phyloP scores from a whole-genome alignment of 2,113 vertebrate species.

The Atherinomorus stipes region DNA sequence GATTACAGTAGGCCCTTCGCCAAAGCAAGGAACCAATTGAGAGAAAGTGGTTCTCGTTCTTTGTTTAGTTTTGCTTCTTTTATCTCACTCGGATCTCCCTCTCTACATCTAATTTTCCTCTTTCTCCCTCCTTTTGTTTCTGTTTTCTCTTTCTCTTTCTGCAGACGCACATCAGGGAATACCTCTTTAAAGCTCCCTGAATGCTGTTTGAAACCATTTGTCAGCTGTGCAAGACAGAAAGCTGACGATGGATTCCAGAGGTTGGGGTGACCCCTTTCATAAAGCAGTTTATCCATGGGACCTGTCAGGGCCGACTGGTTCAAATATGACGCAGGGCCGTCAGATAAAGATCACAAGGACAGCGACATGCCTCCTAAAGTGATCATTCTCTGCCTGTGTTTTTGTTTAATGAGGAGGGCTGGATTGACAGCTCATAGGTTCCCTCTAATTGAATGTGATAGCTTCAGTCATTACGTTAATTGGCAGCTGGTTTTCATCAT shows the following conservation, averaged over 20 bases:
- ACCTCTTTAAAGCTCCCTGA: constrained; percentile 57
- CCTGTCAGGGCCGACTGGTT: constrained; percentile 65
- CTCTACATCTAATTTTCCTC: constrained; percentile 16
- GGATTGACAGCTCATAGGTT: constrained; percentile 67
- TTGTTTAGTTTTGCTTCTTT: constrained; percentile 65
- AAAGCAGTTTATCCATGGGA: constrained; percentile 70
- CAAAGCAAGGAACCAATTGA: constrained; percentile 56
- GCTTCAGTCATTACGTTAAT: constrained; percentile 80
- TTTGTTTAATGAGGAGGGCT: constrained; percentile 62
- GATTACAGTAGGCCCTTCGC: constrained; percentile 76
- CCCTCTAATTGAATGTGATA: constrained; percentile 78
- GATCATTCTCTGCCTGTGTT: constrained; percentile 68
- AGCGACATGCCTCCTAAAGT: constrained; percentile 70
- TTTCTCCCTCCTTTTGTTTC: constrained; percentile 4
- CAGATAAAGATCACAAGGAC: constrained; percentile 80
- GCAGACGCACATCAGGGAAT: constrained; percentile 56
- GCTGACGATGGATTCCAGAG: constrained; percentile 78
- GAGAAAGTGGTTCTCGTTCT: constrained; percentile 61
- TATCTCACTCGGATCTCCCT: constrained; percentile 55
- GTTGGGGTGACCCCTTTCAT: constrained; percentile 72
- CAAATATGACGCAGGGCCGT: constrained; percentile 68
- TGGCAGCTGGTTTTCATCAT: constrained; percentile 78
- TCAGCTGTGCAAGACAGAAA: constrained; percentile 72
- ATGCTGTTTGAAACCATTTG: constrained; percentile 74
- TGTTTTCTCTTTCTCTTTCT: constrained; percentile 15